These are phyloP conservation scores for Mesorhabditis sp. DNA, from an alignment of 2,888 invertebrate genomes.

Conservation along the genomic window DNA sequence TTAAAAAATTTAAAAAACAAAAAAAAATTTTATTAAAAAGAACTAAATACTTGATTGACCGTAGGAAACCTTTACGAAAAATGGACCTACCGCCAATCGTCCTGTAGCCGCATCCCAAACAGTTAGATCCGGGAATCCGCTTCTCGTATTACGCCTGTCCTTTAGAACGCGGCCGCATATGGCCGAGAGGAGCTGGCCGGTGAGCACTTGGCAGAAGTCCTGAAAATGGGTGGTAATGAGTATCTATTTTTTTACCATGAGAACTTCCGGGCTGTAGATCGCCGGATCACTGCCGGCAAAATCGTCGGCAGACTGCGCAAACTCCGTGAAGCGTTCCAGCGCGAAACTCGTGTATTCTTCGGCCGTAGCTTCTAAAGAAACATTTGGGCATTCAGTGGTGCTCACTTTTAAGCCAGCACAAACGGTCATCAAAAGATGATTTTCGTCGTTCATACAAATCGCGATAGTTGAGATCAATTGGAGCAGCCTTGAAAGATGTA, in stretches of 20 bases:
- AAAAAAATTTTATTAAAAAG: no score
- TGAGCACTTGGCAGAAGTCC: constrained; percentile 29
- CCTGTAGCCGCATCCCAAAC: constrained; percentile 38
- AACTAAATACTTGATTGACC: no score
- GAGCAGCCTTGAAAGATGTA: constrained; percentile 17
- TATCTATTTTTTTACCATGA: neutral
- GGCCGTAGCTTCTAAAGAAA: constrained; percentile 9
- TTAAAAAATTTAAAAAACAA: no score
- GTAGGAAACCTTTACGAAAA: neutral
- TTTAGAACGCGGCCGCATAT: constrained; percentile 30
- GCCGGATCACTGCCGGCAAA: constrained; percentile 11
- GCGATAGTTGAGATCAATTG: constrained; percentile 37
- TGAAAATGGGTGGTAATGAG: constrained; percentile 15
- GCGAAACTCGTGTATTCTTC: constrained; percentile 9
- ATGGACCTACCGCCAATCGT: constrained; percentile 20
- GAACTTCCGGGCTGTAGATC: no score
- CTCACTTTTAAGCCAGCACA: constrained; percentile 25
- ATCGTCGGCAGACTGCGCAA: constrained; percentile 15
- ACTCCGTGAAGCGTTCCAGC: constrained; percentile 23
- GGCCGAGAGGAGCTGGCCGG: constrained; percentile 22
- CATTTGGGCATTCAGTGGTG: constrained; percentile 8
- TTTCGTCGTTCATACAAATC: constrained; percentile 22
- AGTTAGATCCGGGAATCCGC: constrained; percentile 50
- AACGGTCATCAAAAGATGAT: constrained; percentile 26
- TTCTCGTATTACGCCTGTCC: constrained; percentile 41